phyloP scores from a whole-genome alignment of 2,888 invertebrate species.

The Gandaritis pyraliata region DNA sequence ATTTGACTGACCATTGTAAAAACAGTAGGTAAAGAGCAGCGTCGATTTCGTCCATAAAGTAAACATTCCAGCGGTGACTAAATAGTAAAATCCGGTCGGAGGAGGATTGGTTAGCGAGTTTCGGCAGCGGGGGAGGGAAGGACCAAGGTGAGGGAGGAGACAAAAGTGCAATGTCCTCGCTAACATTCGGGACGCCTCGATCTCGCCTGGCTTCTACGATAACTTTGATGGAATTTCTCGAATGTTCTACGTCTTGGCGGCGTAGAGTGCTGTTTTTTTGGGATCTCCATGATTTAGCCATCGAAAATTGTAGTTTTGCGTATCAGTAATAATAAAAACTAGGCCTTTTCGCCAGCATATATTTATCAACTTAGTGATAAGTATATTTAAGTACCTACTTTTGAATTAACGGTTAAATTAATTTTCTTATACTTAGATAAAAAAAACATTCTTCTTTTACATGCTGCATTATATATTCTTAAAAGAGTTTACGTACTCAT shows the following conservation, averaged over 20 bases:
- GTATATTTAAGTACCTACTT: too few species aligned
- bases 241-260: conserved; percentile 35
- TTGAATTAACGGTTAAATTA: too few species aligned
- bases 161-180: conserved; percentile 83
- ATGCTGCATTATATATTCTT: too few species aligned
- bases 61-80: conserved; percentile 66
- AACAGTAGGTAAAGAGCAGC: conserved; percentile 35
- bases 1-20: conserved; percentile 32
- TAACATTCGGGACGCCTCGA: conserved; percentile 76
- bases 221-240: conserved; percentile 40
- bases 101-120: conserved; percentile 74
- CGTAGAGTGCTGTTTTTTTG: conserved; percentile 4
- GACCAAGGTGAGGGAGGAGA: conserved; percentile 64
- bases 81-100: conserved; percentile 78
- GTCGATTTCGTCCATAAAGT: conserved; percentile 49
- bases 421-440: too few species aligned
- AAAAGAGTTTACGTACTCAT: too few species aligned
- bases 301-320: too few species aligned
- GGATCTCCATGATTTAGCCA: background rate
- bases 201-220: conserved; percentile 51
- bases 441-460: too few species aligned
- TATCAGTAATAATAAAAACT: too few species aligned
- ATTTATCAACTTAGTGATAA: too few species aligned
- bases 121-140: conserved; percentile 73
- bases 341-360: too few species aligned